Evolutionary conservation across 92 coral and sea anemone species (phyloP), one percentile per base, ranked within the genome.

Genomic region (Bergia sp.): DNA sequence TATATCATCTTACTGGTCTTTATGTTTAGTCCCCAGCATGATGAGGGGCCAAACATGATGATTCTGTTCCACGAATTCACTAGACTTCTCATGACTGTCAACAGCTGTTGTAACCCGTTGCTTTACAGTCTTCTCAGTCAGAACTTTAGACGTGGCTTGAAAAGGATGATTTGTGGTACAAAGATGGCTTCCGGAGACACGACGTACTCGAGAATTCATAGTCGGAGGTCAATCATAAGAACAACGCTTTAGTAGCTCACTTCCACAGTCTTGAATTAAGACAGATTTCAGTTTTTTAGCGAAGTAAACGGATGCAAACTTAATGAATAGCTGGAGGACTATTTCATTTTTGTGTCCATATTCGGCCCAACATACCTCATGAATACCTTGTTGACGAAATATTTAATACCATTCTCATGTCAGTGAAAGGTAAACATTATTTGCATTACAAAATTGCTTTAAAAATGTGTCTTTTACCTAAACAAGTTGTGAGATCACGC

Each of bases 91-190:
- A 77, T 91, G 91, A 88, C 91, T 7, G 89, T 81, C 6, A 91
- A 91, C 66, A 91, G 93, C 50, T 91, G 93, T 61, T 79, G 88
- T 29, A 91, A 91, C 73, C 93, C 93, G 44, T 73, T 91, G 42
- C 79, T 91, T 50, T 91, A 91, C 45, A 88, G 93, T 40, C 91
- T 80, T 29, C 74, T 91, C 36, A 91, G 93, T 65, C 82, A 86
- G 40, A 90, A 87, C 74, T 91, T 91, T 67, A 39, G 93, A 23
- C 88, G 72, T 57, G 75, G 80, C 80, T 76, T 76, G 80, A 39
- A 76, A 39, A 41, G 49, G 15, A 76, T 76, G 80, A 3, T 76
- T 41, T 76, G n/a, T n/a, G 80, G 80, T 39, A 38, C 47, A 76
- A 76, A 76, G 53, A 1, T 76, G 49, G 29, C 11, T 76, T 76